phyloP scores from a whole-genome alignment of 2,888 invertebrate genomes.

The Archaeoteleia sp. region DNA sequence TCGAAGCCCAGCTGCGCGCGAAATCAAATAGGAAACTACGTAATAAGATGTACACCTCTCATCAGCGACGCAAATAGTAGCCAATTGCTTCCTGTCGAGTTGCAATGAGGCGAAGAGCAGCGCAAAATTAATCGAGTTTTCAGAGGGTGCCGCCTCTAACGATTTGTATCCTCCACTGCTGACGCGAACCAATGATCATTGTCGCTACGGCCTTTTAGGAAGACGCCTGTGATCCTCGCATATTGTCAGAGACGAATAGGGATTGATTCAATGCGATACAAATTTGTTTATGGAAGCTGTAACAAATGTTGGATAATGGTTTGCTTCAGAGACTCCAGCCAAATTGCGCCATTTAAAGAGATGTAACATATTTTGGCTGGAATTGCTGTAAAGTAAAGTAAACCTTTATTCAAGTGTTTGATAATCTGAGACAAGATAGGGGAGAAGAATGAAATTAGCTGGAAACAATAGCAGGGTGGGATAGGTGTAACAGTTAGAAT shows the following conservation, averaged over 20 bases:
- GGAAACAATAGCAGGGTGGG: no score
- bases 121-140: slow-evolving; percentile 38
- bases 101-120: slow-evolving; percentile 22
- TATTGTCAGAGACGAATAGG: slow-evolving; percentile 5
- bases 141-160: slow-evolving; percentile 32
- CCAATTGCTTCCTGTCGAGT: slow-evolving; percentile 25
- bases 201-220: slow-evolving; percentile 11
- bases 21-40: slow-evolving; percentile 26
- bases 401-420: no score
- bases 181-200: slow-evolving; percentile 4
- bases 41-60: slow-evolving; percentile 31
- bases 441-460: no score
- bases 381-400: not conserved
- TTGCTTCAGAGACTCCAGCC: no score
- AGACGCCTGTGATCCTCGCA: slow-evolving; percentile 16
- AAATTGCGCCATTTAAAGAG: no score
- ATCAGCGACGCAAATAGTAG: slow-evolving; percentile 33
- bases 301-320: no score
- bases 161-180: slow-evolving; percentile 32
- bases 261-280: no score
- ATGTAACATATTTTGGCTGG: no score
- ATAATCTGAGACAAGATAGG: no score
- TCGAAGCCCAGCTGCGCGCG: slow-evolving; percentile 12
- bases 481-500: no score
- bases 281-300: no score